Base-by-base conservation (phyloP, 2,797 vertebrate genomes). In the Staurois parvus region DNA sequence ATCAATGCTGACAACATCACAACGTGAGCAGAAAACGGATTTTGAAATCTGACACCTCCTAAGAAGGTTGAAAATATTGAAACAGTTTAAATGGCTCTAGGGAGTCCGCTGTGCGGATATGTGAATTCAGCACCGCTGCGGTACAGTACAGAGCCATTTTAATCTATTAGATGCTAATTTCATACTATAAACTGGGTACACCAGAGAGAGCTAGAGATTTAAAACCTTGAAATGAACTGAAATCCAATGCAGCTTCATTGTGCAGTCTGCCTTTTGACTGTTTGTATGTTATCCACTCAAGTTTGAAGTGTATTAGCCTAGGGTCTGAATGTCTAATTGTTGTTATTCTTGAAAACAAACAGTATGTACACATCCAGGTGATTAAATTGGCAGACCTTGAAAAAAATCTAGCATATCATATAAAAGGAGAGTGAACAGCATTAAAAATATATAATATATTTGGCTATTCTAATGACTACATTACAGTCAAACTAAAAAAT, bases 31-130 rank as follows among this genome's bases (percentile, higher is more conserved):
- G 52, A 42, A 73, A 74, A 45, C 52, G 26, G 69, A 73, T 73
- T 59, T n/a, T 37, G 7, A 59, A 37, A 48, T 66, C 69, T 64
- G 69, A 66, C 80, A n/a, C 48, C 72, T 42, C 79, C 34, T 66
- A 30, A 32, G 73, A 56, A 56, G 80, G 72, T 45, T 66, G 48
- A 75, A 42, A 75, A 37, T 62, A 64, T 48, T 37, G 59, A 67
- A 75, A 64, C 52, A 32, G 34, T 75, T 74, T 83, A 67, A 72
- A 74, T 68, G 42, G 80, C 80, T 83, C 72, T 45, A 48, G 80
- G 56, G 70, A 48, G 26, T 24, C 21, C 2, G 32, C 34, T 29
- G 3, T 45, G 70, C 59, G 26, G 70, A 69, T 72, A 72, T n/a
- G 32, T 72, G 70, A 73, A 26, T 7, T 11, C 52, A 7, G 26